Conservation (phyloP, 2,888 invertebrate species). For the Trachelus troglodyta region DNA sequence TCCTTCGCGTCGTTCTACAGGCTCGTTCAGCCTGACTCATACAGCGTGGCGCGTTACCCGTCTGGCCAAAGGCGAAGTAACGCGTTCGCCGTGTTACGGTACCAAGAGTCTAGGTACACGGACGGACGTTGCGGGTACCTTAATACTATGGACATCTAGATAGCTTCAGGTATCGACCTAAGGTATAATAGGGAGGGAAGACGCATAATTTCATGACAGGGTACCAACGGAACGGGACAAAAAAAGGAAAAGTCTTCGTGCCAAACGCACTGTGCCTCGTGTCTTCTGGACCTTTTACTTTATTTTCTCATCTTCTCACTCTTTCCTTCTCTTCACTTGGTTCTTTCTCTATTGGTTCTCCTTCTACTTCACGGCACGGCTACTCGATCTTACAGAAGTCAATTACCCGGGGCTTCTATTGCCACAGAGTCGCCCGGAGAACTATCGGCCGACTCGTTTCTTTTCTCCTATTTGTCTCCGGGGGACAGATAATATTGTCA, state of each 20-base stretch:
- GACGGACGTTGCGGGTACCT: neutral
- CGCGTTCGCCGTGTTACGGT: neutral
- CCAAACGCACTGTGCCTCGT: neutral
- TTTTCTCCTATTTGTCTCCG: slow-evolving; percentile 9
- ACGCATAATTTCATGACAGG: neutral
- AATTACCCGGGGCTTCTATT: slow-evolving; percentile 2
- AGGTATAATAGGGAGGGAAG: neutral
- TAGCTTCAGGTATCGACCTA: neutral
- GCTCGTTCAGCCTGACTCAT: neutral
- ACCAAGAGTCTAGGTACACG: neutral
- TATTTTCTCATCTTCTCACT: neutral
- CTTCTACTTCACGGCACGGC: neutral
- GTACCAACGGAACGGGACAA: neutral
- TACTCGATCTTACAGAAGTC: slow-evolving; percentile 5
- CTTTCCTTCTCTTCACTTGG: neutral
- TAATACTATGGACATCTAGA: neutral
- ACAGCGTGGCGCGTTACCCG: neutral
- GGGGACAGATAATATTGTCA: slow-evolving; percentile 27
- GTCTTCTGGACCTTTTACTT: neutral
- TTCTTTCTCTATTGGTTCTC: neutral
- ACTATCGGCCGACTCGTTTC: slow-evolving; percentile 16
- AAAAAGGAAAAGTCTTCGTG: neutral
- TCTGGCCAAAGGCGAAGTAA: neutral
- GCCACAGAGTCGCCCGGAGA: slow-evolving; percentile 2
- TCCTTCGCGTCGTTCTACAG: neutral